Evolutionary conservation across 2,888 invertebrate genomes (phyloP).

Genomic region (Drosophila suboccidentalis): DNA sequence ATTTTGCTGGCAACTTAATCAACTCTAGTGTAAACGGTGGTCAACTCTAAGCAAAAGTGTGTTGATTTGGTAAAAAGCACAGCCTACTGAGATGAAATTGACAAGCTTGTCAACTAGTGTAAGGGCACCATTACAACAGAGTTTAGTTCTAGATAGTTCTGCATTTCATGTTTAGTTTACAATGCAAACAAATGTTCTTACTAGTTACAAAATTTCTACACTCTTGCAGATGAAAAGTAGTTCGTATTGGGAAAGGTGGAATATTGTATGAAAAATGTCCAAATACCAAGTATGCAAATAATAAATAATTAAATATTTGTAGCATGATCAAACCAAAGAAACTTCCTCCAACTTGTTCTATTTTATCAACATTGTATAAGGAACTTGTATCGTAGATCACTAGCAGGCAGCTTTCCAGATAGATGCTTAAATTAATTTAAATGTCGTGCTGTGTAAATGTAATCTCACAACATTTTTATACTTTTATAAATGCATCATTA

Average conservation of each 20-base stretch:
- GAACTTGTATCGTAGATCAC: slow-evolving; percentile 4
- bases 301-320: too few relatives aligned
- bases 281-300: too few relatives aligned
- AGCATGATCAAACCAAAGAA: neutral
- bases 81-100: too few relatives aligned
- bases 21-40: too few relatives aligned
- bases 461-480: slow-evolving; percentile 58
- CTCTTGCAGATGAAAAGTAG: neutral
- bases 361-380: slow-evolving; percentile 6
- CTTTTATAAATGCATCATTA: slow-evolving; percentile 76
- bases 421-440: slow-evolving; percentile 61
- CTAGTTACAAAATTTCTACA: neutral
- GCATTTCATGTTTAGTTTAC: neutral
- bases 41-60: too few relatives aligned
- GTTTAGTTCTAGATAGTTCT: neutral
- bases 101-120: too few relatives aligned
- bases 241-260: neutral
- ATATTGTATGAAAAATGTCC: neutral
- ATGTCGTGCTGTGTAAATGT: slow-evolving; percentile 59
- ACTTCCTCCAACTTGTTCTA: neutral
- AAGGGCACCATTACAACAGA: too few relatives aligned
- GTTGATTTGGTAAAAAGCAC: too few relatives aligned
- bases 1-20: too few relatives aligned
- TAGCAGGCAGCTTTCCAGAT: slow-evolving; percentile 7
- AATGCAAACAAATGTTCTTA: slow-evolving; percentile 4